Percentiles rank a stretch among this genome's conserved stretches.
phyloP scores from a whole-genome alignment of 2,113 vertebrate genomes.

The Gymnogyps californianus region DNA sequence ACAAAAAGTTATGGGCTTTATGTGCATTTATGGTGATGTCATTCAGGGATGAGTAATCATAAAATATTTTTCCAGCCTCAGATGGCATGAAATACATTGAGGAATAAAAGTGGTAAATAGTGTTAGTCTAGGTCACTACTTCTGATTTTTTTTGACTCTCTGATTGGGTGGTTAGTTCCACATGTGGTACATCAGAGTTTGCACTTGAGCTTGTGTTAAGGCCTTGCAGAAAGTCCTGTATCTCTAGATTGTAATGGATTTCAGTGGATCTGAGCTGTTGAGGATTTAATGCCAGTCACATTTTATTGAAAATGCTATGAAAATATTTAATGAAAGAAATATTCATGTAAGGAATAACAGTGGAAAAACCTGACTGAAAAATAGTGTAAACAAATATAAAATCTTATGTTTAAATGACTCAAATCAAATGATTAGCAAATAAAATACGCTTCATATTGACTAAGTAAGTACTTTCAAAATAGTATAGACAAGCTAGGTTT shows the following conservation, averaged over 20 bases:
- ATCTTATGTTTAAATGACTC: not conserved
- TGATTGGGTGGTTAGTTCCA: not conserved
- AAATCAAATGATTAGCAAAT: not conserved
- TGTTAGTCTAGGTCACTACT: not conserved
- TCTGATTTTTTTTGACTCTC: not conserved
- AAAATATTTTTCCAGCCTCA: not conserved
- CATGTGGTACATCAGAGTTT: not conserved
- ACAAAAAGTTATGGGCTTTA: fast-evolving
- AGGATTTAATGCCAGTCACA: not conserved
- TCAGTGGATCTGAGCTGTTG: not conserved
- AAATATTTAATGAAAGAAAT: not conserved
- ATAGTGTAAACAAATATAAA: not conserved
- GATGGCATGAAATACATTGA: not conserved
- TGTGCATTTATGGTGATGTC: not conserved
- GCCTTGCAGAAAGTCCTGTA: fast-evolving
- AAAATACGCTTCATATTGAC: not conserved
- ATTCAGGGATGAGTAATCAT: not conserved
- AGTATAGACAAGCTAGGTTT: not conserved
- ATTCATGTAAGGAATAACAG: not conserved
- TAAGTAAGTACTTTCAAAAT: not conserved
- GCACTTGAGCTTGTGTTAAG: not conserved
- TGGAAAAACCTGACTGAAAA: not conserved
- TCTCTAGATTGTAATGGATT: not conserved
- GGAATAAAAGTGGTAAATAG: not conserved
- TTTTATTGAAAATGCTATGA: not conserved